These are phyloP conservation scores for Isoperla grammatica DNA, from an alignment of 2,888 invertebrate genomes.

Conservation along the genomic window DNA sequence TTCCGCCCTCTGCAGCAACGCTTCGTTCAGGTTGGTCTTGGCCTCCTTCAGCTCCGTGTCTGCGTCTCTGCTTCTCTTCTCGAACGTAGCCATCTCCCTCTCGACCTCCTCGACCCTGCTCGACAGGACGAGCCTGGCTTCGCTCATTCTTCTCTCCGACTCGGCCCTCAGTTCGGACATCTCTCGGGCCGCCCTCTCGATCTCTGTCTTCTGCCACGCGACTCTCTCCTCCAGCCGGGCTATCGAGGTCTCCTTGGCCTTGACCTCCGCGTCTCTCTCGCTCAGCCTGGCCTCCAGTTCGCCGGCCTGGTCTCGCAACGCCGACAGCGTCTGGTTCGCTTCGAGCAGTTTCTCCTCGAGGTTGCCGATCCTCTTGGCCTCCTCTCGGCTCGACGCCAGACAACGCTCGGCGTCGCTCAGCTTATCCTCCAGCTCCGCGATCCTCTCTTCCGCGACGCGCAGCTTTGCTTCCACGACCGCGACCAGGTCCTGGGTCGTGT, in stretches of 20 bases:
- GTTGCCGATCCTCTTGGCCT: background rate
- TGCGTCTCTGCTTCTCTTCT: conserved; percentile 22
- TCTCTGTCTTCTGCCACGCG: conserved; percentile 16
- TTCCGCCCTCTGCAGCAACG: conserved; percentile 32
- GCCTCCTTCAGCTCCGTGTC: conserved; percentile 24
- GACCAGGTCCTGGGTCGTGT: conserved; percentile 23
- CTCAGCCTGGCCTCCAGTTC: conserved; percentile 44
- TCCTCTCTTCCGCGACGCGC: conserved; percentile 22
- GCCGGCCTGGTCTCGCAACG: conserved; percentile 44
- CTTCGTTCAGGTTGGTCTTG: conserved; percentile 17
- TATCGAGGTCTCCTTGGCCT: conserved; percentile 41
- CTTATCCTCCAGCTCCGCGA: conserved; percentile 24
- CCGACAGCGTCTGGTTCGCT: conserved; percentile 37
- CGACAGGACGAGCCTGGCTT: too few relatives aligned
- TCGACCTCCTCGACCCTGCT: conserved; percentile 11
- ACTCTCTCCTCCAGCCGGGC: conserved; percentile 30
- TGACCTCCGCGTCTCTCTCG: conserved; percentile 45
- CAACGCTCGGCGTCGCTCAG: conserved; percentile 19
- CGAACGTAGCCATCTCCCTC: conserved; percentile 6
- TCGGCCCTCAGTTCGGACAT: background rate
- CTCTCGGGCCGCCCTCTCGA: conserved; percentile 21
- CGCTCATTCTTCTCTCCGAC: too few relatives aligned
- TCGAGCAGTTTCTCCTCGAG: conserved; percentile 30
- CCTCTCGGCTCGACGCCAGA: conserved; percentile 1
- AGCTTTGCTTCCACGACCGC: conserved; percentile 20